Evolutionary conservation across 2,113 vertebrate species (phyloP).

Genomic region (Fregata magnificens): DNA sequence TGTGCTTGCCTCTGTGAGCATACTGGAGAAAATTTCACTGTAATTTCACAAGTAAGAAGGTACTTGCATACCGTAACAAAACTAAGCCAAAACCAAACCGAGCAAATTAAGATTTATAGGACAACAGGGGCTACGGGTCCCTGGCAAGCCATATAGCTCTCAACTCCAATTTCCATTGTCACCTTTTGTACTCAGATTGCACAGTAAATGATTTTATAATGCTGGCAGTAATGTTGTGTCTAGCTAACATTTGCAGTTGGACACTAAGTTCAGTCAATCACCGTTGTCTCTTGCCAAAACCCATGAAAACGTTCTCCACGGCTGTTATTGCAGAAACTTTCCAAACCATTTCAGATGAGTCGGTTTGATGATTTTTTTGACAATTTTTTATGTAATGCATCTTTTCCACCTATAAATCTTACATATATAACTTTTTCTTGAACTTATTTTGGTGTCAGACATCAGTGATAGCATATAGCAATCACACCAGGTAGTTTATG

Average conservation of each 20-base stretch:
- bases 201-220: background rate
- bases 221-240: background rate
- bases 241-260: background rate
- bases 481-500: background rate
- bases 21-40: background rate
- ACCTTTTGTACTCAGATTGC: background rate
- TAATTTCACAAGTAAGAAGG: background rate
- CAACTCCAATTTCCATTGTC: background rate
- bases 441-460: background rate
- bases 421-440: background rate
- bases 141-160: background rate
- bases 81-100: rapidly evolving
- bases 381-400: background rate
- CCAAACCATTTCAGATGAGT: background rate
- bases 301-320: background rate
- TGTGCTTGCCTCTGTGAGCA: background rate
- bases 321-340: background rate
- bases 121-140: background rate
- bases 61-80: rapidly evolving
- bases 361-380: background rate
- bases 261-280: background rate
- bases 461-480: background rate
- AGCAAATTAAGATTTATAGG: background rate
- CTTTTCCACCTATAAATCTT: background rate
- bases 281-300: background rate